Conservation (phyloP, 2,797 vertebrate species). For the Protosalanx chinensis region DNA sequence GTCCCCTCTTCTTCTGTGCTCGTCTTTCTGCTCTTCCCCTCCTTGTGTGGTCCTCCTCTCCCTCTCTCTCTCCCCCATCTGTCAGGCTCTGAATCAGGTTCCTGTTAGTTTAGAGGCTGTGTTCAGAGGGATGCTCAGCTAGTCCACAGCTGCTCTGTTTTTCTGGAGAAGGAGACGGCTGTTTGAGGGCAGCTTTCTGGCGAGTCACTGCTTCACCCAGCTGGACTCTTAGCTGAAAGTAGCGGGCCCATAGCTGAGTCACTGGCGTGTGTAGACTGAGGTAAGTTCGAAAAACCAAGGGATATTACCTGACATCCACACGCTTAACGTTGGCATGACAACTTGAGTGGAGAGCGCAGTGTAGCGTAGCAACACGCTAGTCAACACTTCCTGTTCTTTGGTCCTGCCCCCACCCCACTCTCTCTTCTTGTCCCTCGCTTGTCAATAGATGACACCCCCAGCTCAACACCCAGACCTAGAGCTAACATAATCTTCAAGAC, state of each 20-base stretch:
- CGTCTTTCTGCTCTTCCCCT: neutral
- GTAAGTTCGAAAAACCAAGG: neutral
- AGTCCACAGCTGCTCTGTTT: too few species aligned
- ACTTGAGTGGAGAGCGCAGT: neutral
- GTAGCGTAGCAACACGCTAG: neutral
- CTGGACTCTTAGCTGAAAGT: neutral
- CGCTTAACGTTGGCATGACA: neutral
- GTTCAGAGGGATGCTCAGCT: too few species aligned
- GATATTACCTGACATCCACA: neutral
- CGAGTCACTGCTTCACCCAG: neutral
- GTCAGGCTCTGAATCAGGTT: neutral
- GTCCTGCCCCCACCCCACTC: neutral
- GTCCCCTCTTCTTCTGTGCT: neutral
- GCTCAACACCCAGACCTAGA: conserved; percentile 8
- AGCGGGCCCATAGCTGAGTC: neutral
- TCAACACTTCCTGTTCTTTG: neutral
- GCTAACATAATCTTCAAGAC: neutral
- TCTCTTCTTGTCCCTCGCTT: conserved; percentile 21
- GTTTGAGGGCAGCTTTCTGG: neutral
- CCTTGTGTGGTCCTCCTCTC: neutral
- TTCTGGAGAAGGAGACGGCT: neutral
- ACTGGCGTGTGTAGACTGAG: neutral
- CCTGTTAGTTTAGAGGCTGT: neutral
- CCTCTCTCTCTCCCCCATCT: neutral
- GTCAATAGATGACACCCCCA: conserved; percentile 35